Evolutionary conservation across 2,113 vertebrate species (phyloP).

Genomic region (Manacus vitellinus): DNA sequence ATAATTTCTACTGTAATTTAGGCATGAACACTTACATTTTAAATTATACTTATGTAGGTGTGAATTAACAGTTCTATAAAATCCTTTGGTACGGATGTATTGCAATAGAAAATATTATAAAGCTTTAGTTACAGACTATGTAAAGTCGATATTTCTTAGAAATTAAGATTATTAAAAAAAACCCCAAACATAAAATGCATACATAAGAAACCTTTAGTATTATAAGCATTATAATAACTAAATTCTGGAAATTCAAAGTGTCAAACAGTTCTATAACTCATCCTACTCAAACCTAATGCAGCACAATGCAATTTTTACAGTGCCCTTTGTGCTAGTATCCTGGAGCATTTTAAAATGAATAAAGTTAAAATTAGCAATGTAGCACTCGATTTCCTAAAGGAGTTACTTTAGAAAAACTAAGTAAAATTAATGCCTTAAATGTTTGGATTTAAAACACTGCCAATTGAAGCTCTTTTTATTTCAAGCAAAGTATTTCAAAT

Average conservation of each 20-base stretch:
- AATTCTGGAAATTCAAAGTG: slow-evolving; percentile 48
- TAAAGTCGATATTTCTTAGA: background rate
- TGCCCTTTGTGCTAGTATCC: slow-evolving; percentile 61
- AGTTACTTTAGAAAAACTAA: slow-evolving; percentile 66
- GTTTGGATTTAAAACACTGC: slow-evolving; percentile 47
- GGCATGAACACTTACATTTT: background rate
- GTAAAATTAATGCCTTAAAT: slow-evolving; percentile 65
- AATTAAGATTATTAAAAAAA: slow-evolving; percentile 37
- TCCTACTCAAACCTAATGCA: slow-evolving; percentile 42
- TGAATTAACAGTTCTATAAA: background rate
- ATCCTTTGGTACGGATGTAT: background rate
- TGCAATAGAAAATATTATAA: background rate
- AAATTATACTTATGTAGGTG: background rate
- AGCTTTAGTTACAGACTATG: background rate
- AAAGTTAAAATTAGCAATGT: slow-evolving; percentile 65
- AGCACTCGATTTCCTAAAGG: slow-evolving; percentile 63
- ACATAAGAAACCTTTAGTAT: slow-evolving; percentile 16
- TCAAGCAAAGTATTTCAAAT: slow-evolving; percentile 45
- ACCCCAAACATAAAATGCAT: background rate
- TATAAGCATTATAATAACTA: slow-evolving; percentile 46
- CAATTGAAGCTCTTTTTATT: slow-evolving; percentile 24
- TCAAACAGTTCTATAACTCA: slow-evolving; percentile 38
- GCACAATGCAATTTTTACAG: slow-evolving; percentile 35
- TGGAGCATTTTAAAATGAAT: slow-evolving; percentile 56
- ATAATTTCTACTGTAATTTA: background rate